Evolutionary conservation across 2,888 invertebrate species (phyloP), one percentile per base, ranked within the genome.

Genomic region (Brachyptera risi): DNA sequence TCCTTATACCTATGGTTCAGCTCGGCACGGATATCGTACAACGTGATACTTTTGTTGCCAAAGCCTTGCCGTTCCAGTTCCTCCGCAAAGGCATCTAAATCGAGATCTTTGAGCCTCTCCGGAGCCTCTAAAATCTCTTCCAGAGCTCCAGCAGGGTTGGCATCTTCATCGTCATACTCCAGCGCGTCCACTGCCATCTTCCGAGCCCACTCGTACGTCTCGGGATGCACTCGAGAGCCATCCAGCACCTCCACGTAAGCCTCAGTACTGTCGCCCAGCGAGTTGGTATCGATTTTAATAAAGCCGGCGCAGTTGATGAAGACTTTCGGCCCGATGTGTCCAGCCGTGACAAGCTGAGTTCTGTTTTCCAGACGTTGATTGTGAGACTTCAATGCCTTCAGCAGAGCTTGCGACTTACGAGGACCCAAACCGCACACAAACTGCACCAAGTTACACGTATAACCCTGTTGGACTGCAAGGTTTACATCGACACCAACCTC

Each of bases 161-260:
- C 90, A 68, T 95, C 96, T 73, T 96, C 96, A 71, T 97, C 97
- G 71, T 98, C 97, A 69, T 97, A 96, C 70, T 99, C 99, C 50
- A 99, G 78, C 1, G 99, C 99, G 76, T 99, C 99, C 0, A 98
- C 96, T 0, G 99, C 99, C 98, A 99, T 99, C 78, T 99, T 99
- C 40, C 98, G 81, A 0, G 99, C 99, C 98, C 98, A 98, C 72
- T 99, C 99, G 74, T 99, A 99, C 0, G 97, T 96, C 78, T 99
- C 99, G 0, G 98, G 98, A 78, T 99, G 99, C 0, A 99, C 97
- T 68, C 99, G 83, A 0, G 98, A 96, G 0, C 97, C 96, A 72
- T 99, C 99, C 58, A 99, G 78, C 1, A 97, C 95, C 78, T 97
- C 91, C 0, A 96, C 92, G 70, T 96, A 96, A 0, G 93, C 91